phyloP scores from a whole-genome alignment of 2,113 vertebrate genomes.

The Microcebus jonahi region DNA sequence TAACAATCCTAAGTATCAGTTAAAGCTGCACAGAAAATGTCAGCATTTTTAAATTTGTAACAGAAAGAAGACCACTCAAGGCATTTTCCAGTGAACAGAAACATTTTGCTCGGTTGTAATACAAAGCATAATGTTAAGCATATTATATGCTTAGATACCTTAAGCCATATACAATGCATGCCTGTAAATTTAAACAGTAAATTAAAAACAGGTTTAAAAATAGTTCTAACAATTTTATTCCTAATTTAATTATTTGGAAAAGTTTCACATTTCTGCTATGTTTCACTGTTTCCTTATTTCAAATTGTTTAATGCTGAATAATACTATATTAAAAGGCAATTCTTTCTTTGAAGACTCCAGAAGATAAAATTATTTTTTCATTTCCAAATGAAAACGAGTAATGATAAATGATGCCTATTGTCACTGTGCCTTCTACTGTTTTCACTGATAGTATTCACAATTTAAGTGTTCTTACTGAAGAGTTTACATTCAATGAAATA shows the following conservation, averaged over 20 bases:
- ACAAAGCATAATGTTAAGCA: neutral
- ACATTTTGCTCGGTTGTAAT: neutral
- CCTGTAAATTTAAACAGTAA: neutral
- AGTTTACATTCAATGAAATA: neutral
- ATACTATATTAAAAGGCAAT: neutral
- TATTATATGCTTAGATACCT: neutral
- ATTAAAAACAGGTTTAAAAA: neutral
- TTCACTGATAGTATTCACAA: neutral
- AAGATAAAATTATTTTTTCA: neutral
- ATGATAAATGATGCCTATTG: neutral
- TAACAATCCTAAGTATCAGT: slow-evolving; percentile 16
- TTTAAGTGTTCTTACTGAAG: neutral
- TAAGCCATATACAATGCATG: neutral
- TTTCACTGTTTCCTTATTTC: neutral
- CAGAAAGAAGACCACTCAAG: neutral
- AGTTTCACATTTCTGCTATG: neutral
- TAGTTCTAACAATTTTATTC: neutral
- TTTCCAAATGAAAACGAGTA: neutral
- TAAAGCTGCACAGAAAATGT: slow-evolving; percentile 13
- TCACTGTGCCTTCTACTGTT: neutral
- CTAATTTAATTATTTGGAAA: neutral
- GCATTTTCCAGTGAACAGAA: neutral
- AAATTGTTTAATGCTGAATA: neutral
- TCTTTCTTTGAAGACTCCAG: neutral
- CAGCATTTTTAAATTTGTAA: neutral